Percentiles rank a stretch among this genome's conserved stretches.
These are phyloP conservation scores for Cetoscarus ocellatus DNA, from an alignment of 2,797 vertebrate species.

Conservation along the genomic window DNA sequence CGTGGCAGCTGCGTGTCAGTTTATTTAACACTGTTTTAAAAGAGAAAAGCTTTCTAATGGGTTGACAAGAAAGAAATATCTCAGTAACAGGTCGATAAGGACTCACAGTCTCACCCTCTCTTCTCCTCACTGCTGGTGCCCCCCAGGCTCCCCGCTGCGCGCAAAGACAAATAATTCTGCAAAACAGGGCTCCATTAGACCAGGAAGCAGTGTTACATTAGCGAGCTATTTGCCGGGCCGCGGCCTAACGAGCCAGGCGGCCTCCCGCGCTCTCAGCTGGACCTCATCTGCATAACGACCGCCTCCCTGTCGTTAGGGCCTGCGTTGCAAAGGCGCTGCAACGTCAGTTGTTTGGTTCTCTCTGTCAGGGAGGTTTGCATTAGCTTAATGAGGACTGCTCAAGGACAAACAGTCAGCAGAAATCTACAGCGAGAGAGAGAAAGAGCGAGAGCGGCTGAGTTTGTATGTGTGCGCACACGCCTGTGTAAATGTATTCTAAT, in stretches of 20 bases:
- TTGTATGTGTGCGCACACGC: slow-evolving; percentile 63
- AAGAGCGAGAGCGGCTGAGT: slow-evolving; percentile 52
- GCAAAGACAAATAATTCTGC: slow-evolving; percentile 82
- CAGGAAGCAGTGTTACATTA: slow-evolving; percentile 98
- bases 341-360: slow-evolving; percentile 99
- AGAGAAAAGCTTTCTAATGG: slow-evolving; percentile 33
- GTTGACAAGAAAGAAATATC: slow-evolving; percentile 50
- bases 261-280: slow-evolving; percentile 96
- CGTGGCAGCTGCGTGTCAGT: slow-evolving; percentile 14
- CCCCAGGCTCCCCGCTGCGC: slow-evolving; percentile 55
- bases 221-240: slow-evolving; percentile 99
- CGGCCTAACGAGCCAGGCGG: slow-evolving; percentile 99
- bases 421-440: slow-evolving; percentile 87
- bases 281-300: slow-evolving; percentile 99
- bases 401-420: slow-evolving; percentile 99
- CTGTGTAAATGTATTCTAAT: slow-evolving; percentile 77
- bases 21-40: slow-evolving; percentile 35
- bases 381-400: slow-evolving; percentile 99
- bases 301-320: slow-evolving; percentile 85
- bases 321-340: slow-evolving; percentile 80
- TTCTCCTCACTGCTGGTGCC: slow-evolving; percentile 61
- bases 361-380: slow-evolving; percentile 99
- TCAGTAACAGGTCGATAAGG: slow-evolving; percentile 67
- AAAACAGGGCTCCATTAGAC: slow-evolving; percentile 94
- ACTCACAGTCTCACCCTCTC: slow-evolving; percentile 55